A percentile compares a stretch with the other conserved stretches of the same genome.
Conservation (phyloP, 2,113 vertebrate species). For the Ivindomyrus marchei region DNA sequence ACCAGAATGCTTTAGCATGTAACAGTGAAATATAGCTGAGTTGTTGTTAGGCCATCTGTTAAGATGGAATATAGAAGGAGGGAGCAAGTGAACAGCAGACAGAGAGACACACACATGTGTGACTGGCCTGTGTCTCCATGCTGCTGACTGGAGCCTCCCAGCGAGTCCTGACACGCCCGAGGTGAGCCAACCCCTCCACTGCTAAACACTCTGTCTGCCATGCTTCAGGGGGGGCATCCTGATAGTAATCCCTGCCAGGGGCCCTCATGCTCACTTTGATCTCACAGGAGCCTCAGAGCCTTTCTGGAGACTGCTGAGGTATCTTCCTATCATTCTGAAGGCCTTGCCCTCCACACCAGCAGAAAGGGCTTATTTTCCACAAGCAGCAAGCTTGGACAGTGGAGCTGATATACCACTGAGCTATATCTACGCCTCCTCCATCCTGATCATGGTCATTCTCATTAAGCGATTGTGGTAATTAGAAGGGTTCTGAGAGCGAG, state of each 20-base stretch:
- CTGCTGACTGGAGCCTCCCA: background rate
- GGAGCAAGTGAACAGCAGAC: background rate
- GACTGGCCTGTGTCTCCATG: background rate
- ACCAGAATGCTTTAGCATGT: background rate
- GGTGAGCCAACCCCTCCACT: background rate
- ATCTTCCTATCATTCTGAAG: background rate
- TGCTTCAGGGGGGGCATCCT: background rate
- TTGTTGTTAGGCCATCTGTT: background rate
- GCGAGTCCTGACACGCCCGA: background rate
- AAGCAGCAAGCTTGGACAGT: background rate
- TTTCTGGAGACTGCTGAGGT: background rate
- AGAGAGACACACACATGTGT: background rate
- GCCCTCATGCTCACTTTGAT: background rate
- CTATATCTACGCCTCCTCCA: too few relatives aligned
- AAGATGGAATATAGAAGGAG: background rate
- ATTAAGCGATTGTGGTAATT: too few relatives aligned
- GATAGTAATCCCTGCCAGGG: background rate
- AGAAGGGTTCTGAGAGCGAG: too few relatives aligned
- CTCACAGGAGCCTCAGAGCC: background rate
- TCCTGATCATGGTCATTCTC: too few relatives aligned
- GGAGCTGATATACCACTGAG: background rate
- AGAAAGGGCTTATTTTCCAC: background rate
- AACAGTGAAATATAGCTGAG: background rate
- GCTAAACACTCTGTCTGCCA: background rate
- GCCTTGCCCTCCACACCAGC: background rate